Evolutionary conservation across 2,797 vertebrate species (phyloP).

Genomic region (Vireo griseus): DNA sequence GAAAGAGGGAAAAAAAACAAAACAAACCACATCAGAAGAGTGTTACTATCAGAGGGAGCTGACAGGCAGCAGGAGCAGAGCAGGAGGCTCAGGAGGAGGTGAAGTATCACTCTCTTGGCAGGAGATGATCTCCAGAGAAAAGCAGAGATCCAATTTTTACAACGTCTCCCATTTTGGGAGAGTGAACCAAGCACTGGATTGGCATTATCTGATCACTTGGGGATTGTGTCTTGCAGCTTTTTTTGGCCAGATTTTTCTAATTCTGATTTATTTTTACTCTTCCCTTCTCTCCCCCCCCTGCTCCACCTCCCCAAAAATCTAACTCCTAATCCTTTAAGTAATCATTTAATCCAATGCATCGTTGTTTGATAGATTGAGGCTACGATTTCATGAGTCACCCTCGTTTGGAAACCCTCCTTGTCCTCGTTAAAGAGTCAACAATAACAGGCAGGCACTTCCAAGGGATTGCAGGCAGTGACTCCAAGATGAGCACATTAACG

Average conservation of each 20-base stretch:
- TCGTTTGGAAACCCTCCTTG: background rate
- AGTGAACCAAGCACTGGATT: background rate
- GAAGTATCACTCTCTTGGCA: background rate
- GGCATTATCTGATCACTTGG: background rate
- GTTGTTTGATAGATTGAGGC: slow-evolving; percentile 56
- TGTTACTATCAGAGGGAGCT: background rate
- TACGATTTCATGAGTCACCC: slow-evolving; percentile 35
- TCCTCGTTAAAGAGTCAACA: slow-evolving; percentile 13
- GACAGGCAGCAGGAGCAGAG: background rate
- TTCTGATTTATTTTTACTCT: background rate
- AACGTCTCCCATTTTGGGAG: slow-evolving; percentile 23
- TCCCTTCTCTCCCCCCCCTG: background rate
- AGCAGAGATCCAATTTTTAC: background rate
- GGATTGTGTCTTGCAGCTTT: background rate
- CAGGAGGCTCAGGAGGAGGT: background rate
- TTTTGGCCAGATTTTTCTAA: background rate
- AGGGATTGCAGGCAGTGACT: background rate
- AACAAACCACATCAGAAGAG: background rate
- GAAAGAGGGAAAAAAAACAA: background rate
- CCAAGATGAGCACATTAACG: slow-evolving; percentile 22
- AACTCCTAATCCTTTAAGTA: slow-evolving; percentile 30
- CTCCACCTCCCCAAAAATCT: background rate
- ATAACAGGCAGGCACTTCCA: slow-evolving; percentile 27
- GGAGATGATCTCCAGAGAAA: background rate
- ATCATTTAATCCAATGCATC: slow-evolving; percentile 41